phyloP scores from a whole-genome alignment of 2,888 invertebrate genomes.

The Trissolcus japonicus region DNA sequence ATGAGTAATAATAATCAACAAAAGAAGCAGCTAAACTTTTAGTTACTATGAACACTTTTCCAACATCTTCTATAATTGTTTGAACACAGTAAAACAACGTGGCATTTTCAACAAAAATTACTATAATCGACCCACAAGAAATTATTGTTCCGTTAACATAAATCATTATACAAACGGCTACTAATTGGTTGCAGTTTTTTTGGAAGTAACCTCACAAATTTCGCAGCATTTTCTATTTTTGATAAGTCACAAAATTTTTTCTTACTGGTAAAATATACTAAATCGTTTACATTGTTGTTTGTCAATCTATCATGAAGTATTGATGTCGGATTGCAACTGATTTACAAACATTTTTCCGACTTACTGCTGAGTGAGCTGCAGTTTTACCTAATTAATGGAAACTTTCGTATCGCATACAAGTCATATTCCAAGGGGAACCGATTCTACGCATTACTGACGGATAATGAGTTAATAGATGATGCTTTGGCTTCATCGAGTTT shows the following conservation, averaged over 20 bases:
- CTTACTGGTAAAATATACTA: neutral
- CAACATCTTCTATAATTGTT: conserved; percentile 1
- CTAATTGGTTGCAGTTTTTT: neutral
- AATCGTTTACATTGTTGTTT: neutral
- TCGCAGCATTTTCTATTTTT: neutral
- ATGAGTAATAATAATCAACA: neutral
- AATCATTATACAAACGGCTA: neutral
- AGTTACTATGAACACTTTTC: neutral
- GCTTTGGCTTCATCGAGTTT: conserved; percentile 2
- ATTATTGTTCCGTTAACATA: neutral
- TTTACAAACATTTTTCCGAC: conserved; percentile 3
- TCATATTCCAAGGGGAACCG: neutral
- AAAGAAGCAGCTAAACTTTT: neutral
- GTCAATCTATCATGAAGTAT: neutral
- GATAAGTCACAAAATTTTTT: neutral
- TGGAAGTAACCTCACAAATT: neutral
- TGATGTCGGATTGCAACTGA: conserved; percentile 1
- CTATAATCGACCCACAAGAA: neutral
- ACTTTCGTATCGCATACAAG: conserved; percentile 3
- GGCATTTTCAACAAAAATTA: neutral
- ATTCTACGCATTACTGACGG: neutral
- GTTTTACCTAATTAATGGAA: conserved; percentile 2
- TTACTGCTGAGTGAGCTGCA: neutral
- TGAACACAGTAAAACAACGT: neutral
- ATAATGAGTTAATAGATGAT: neutral